These are phyloP conservation scores for Lepidocyrtinus sp. DNA, from an alignment of 2,888 invertebrate species.

Conservation along the genomic window DNA sequence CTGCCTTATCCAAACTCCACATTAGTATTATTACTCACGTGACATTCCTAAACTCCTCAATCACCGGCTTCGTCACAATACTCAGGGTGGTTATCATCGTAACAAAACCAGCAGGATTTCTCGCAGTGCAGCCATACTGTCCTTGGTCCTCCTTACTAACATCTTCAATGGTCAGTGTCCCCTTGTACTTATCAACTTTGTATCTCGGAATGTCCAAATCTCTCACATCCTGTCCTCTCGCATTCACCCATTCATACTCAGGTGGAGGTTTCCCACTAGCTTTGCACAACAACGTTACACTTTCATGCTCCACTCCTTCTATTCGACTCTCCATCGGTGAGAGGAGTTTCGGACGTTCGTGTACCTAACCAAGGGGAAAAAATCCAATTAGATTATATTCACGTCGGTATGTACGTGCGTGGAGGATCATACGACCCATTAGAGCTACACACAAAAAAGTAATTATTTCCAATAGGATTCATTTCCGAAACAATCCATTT, in stretches of 20 bases:
- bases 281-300: slow-evolving; percentile 82
- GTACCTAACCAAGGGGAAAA: slow-evolving; percentile 60
- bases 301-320: slow-evolving; percentile 86
- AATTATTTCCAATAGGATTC: neutral
- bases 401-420: neutral
- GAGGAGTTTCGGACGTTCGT: slow-evolving; percentile 66
- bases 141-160: slow-evolving; percentile 85
- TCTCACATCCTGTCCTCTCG: slow-evolving; percentile 73
- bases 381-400: neutral
- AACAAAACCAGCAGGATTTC: slow-evolving; percentile 83
- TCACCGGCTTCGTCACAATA: slow-evolving; percentile 84
- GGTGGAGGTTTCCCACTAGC: slow-evolving; percentile 90
- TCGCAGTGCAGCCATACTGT: slow-evolving; percentile 85
- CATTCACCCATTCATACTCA: slow-evolving; percentile 86
- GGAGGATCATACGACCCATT: slow-evolving; percentile 10
- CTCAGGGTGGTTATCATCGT: slow-evolving; percentile 81
- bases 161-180: slow-evolving; percentile 81
- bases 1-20: neutral
- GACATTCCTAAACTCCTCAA: slow-evolving; percentile 83
- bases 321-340: slow-evolving; percentile 75
- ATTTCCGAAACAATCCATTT: no score
- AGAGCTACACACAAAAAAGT: slow-evolving; percentile 18
- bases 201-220: neutral
- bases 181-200: slow-evolving; percentile 77
- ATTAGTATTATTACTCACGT: slow-evolving; percentile 74